Evolutionary conservation across 2,113 vertebrate species (phyloP).

Genomic region (Cephalopholis sonnerati): DNA sequence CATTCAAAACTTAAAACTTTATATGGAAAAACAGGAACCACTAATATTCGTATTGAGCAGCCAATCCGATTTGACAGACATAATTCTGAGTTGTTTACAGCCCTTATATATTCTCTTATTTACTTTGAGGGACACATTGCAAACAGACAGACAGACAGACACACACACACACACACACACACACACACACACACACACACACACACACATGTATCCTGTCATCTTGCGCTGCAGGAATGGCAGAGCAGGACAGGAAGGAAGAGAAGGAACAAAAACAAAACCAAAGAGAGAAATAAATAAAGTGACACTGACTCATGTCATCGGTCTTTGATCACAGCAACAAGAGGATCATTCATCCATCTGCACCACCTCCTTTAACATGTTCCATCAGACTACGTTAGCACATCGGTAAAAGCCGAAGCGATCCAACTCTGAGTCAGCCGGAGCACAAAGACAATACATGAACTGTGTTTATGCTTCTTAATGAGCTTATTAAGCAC

Average conservation of each 20-base stretch:
- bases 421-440: slow-evolving; percentile 35
- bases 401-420: not conserved
- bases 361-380: slow-evolving; percentile 6
- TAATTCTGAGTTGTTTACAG: too few relatives aligned
- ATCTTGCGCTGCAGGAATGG: slow-evolving; percentile 20
- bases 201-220: slow-evolving; percentile 16
- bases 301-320: slow-evolving; percentile 49
- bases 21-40: too few relatives aligned
- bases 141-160: slow-evolving; percentile 1
- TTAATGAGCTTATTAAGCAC: slow-evolving; percentile 49
- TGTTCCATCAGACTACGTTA: slow-evolving; percentile 29
- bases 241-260: slow-evolving; percentile 54
- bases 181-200: slow-evolving; percentile 5
- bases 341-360: slow-evolving; percentile 56
- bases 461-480: slow-evolving; percentile 45
- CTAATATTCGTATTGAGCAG: too few relatives aligned
- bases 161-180: slow-evolving; percentile 4
- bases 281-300: slow-evolving; percentile 58
- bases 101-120: not conserved
- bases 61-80: too few relatives aligned
- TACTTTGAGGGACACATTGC: not conserved
- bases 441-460: slow-evolving; percentile 29
- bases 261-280: slow-evolving; percentile 44
- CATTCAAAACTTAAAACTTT: too few relatives aligned
- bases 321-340: slow-evolving; percentile 64